These are phyloP conservation scores for Odontesthes bonariensis DNA, from an alignment of 2,113 vertebrate species.

Conservation along the genomic window DNA sequence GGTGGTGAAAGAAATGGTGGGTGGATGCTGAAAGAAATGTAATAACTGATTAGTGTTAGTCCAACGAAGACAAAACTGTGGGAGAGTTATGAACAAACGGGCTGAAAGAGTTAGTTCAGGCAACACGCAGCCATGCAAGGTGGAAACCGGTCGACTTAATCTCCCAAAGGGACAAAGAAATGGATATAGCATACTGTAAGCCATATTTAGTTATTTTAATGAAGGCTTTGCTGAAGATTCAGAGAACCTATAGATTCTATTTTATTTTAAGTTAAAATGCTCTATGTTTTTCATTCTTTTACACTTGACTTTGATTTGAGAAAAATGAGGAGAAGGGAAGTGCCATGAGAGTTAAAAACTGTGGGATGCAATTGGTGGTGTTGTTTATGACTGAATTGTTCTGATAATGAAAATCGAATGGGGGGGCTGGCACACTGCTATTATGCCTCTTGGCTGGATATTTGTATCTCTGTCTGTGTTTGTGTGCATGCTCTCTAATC, in stretches of 20 bases:
- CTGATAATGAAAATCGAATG: constrained; percentile 63
- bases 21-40: constrained; percentile 28
- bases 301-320: constrained; percentile 35
- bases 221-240: background rate
- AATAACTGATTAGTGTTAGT: constrained; percentile 51
- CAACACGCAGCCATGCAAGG: constrained; percentile 8
- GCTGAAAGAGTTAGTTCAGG: constrained; percentile 6
- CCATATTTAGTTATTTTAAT: background rate
- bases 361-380: constrained; percentile 32
- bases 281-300: constrained; percentile 5
- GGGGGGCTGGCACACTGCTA: constrained; percentile 44
- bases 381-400: constrained; percentile 50
- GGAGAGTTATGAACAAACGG: constrained; percentile 33
- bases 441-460: constrained; percentile 53
- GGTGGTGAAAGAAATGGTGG: constrained; percentile 14
- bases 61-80: constrained; percentile 8
- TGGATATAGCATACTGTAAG: background rate
- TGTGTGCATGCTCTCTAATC: constrained; percentile 41
- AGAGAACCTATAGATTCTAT: background rate
- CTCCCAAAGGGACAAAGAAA: constrained; percentile 21
- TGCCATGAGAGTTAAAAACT: constrained; percentile 6
- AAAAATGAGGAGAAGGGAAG: constrained; percentile 18
- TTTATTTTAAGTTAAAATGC: background rate
- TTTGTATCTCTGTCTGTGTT: constrained; percentile 32
- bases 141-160: constrained; percentile 12